Evolutionary conservation across 2,797 vertebrate genomes (phyloP).

Genomic region (Catamblyrhynchus diadema): DNA sequence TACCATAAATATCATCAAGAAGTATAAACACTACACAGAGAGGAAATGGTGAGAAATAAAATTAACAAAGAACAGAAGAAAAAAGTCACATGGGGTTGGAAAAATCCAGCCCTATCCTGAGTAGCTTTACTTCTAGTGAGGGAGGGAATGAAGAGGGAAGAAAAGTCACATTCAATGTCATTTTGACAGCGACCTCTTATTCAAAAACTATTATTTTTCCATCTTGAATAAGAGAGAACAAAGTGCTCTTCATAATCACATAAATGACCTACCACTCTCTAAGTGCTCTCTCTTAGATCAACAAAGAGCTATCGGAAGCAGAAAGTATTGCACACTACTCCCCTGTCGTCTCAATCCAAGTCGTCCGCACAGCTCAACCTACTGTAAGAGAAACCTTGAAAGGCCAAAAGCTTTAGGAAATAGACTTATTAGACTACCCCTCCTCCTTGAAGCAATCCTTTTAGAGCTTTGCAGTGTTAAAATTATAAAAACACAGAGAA

Average conservation of each 20-base stretch:
- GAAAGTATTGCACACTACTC: constrained; percentile 39
- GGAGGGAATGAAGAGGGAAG: constrained; percentile 3
- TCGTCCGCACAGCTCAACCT: background rate
- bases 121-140: background rate
- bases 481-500: background rate
- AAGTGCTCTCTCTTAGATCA: constrained; percentile 72
- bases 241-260: constrained; percentile 75
- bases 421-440: constrained; percentile 16
- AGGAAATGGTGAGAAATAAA: constrained; percentile 21
- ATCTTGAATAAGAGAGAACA: constrained; percentile 68
- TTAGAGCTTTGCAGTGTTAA: background rate
- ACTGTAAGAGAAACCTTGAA: constrained; percentile 31
- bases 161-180: constrained; percentile 61
- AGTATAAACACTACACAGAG: constrained; percentile 14
- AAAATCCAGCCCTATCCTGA: background rate
- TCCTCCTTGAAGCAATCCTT: background rate
- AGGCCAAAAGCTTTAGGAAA: constrained; percentile 42
- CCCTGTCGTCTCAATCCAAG: constrained; percentile 24
- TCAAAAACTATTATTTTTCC: constrained; percentile 73
- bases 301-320: constrained; percentile 70
- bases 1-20: constrained; percentile 47
- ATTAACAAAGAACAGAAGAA: constrained; percentile 29
- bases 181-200: constrained; percentile 68
- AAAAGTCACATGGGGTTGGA: constrained; percentile 20
- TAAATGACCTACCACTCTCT: constrained; percentile 68